Base-by-base conservation (phyloP, 2,888 invertebrate genomes). In the Caenorhabditis sp. region DNA sequence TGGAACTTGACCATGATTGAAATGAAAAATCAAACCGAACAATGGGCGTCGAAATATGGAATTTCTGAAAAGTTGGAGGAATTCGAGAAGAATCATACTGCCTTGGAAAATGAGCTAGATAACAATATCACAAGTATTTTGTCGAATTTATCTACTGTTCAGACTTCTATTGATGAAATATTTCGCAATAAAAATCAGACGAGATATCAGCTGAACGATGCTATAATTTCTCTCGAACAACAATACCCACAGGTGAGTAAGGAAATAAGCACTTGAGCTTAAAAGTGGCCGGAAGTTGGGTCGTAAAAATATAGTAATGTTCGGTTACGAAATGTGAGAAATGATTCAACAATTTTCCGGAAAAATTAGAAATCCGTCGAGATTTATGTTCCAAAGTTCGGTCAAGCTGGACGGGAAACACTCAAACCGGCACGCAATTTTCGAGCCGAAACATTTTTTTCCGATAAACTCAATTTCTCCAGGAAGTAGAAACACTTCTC, bases 141-240 rank as follows among this genome's bases (percentile, higher is more conserved):
- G 54, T 54, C 17, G 50, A 66, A 77, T 31, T 59, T 77, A 24
- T 59, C 66, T 27, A 49, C 50, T 5, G 72, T 70, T 19, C 50
- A 58, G 24, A 53, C 59, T 10, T 62, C 66, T 51, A 58, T 72
- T 36, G 62, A 73, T 36, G 53, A 58, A 3, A 77, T 77, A 27
- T 62, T 77, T 26, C 57, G 43, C 57, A 77, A 77, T 54, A 72
- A 69, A 58, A 49, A 73, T 24, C 73, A 69, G 58, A 77, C 76
- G n/a, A 59, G 58, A 27, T 21, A 36, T 19, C 49, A 65, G n/a
- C 62, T 67, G 10, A n/a, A 49, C 1, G 24, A 63, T 17, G 58
- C 53, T 5, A 58, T 72, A n/a, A 31, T 63, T 50, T 49, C 14
- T 23, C 59, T 69, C 43, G 61, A n/a, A 24, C 54, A 63, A 26